phyloP scores from a whole-genome alignment of 2,113 vertebrate genomes.

The Brachypteracias leptosomus region DNA sequence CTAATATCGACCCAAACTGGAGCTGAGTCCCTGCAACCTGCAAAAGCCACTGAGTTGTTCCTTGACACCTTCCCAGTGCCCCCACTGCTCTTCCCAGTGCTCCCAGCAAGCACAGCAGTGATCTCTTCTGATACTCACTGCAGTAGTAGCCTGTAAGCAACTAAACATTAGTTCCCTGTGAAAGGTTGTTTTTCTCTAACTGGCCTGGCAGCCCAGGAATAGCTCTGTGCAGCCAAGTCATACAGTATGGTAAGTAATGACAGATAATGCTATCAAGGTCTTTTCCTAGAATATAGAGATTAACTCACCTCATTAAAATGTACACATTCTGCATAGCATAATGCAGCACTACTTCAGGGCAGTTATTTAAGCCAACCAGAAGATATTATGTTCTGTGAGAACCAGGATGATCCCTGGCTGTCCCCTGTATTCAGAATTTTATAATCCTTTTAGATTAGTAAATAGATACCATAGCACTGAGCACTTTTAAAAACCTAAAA shows the following conservation, averaged over 20 bases:
- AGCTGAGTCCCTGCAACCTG: background rate
- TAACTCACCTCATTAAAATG: slow-evolving; percentile 40
- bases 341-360: background rate
- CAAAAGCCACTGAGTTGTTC: background rate
- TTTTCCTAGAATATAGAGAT: background rate
- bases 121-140: background rate
- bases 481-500: background rate
- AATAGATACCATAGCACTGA: background rate
- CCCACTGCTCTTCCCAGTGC: background rate
- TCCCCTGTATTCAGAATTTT: background rate
- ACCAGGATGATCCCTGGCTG: background rate
- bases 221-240: background rate
- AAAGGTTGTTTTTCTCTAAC: background rate
- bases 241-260: background rate
- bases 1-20: background rate
- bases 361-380: background rate
- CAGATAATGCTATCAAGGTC: slow-evolving; percentile 19
- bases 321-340: background rate
- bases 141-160: background rate
- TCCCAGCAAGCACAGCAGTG: background rate
- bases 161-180: background rate
- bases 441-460: background rate
- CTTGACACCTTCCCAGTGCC: background rate
- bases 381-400: background rate
- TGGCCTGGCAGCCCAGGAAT: background rate